Base-by-base conservation (phyloP, 2,888 invertebrate genomes). In the Agrenia bidenticulata region DNA sequence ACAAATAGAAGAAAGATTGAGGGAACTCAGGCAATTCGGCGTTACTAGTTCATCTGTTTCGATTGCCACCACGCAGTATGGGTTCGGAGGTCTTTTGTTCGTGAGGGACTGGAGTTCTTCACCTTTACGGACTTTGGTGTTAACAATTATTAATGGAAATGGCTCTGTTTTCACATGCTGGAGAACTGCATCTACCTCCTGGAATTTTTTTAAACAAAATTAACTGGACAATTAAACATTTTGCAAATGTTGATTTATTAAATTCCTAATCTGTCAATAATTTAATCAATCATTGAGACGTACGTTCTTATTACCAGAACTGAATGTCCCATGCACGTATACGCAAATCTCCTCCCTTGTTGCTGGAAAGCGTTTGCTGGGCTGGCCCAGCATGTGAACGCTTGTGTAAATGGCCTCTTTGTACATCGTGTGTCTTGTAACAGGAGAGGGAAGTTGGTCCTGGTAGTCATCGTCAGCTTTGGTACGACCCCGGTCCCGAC, bases 361-460 rank as follows among this genome's bases (percentile, higher is more conserved):
- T 1, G 70, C 49, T 17, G 75, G 75, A 45, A 71, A 73, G 24
- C 73, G 57, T 2, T 65, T 23, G 37, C 66, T 71, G 0, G 70
- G 70, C 23, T 42, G 50, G 1, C 75, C 75, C 5, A 75, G 60
- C 58, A 69, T 66, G 32, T 75, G 75, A 17, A 64, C 60, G 37
- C 72, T 63, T 9, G 75, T 75, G 67, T 75, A 75, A 23, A 75
- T 59, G 1, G 71, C 69, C 63, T 75, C 75, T 50, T 69, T 71
- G 54, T 70, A 75, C 26, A 75, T 39, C 23, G 65, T 66, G 21
- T 63, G 58, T 1, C 65, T 64, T 1, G 67, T 68, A 9, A 70
- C 61, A 32, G 32, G 32, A 11, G 32, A 32, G 5, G 4, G 5
- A 11, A 11, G 4, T 11, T 7, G 4, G 4, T 32, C 32, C 32